These are phyloP conservation scores for Aspidiotus rigidus DNA, from an alignment of 2,888 invertebrate genomes.

Conservation along the genomic window DNA sequence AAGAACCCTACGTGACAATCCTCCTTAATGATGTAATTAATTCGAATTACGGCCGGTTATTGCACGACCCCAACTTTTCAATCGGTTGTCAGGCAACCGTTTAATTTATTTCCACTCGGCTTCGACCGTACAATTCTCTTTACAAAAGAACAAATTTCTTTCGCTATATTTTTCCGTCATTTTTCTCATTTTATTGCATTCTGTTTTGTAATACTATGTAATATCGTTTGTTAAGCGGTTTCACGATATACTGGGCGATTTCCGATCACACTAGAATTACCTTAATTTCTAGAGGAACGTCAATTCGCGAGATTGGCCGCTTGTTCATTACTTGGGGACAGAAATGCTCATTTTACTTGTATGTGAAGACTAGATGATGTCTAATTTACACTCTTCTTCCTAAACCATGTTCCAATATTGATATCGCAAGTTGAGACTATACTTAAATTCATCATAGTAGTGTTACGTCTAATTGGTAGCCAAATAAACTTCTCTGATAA, in stretches of 20 bases:
- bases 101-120: constrained; percentile 29
- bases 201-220: background rate
- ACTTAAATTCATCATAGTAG: no score
- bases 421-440: no score
- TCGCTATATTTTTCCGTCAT: background rate
- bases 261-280: constrained; percentile 23
- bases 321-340: background rate
- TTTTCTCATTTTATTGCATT: constrained; percentile 18
- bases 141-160: constrained; percentile 19
- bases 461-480: no score
- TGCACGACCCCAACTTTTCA: constrained; percentile 30
- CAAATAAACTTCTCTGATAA: no score
- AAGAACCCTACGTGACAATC: constrained; percentile 36
- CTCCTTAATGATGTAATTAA: constrained; percentile 37
- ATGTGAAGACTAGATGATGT: no score
- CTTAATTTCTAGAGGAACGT: constrained; percentile 25
- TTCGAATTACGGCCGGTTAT: constrained; percentile 34
- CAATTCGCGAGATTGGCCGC: constrained; percentile 10
- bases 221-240: constrained; percentile 24
- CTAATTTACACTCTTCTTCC: no score
- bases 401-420: no score
- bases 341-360: no score
- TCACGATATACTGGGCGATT: constrained; percentile 23
- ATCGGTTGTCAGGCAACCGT: constrained; percentile 33
- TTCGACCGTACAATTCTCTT: constrained; percentile 19